Evolutionary conservation across 2,888 invertebrate species (phyloP).

Genomic region (Diadromus collaris): DNA sequence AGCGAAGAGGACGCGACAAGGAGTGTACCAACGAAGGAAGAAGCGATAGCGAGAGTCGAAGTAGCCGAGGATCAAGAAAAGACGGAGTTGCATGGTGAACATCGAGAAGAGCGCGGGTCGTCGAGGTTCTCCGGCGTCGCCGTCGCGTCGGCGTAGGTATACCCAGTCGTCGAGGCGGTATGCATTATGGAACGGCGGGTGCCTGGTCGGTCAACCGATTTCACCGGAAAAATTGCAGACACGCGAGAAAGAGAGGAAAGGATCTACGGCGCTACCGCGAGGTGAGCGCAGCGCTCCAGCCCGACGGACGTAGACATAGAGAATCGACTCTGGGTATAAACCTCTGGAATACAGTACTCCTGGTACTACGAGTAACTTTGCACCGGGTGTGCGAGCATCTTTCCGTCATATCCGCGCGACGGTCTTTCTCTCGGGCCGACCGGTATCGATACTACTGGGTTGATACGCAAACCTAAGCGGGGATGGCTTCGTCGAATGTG

Average conservation of each 20-base stretch:
- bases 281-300: conserved; percentile 56
- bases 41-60: conserved; percentile 20
- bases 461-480: neutral
- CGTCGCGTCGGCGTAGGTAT: conserved; percentile 48
- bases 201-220: conserved; percentile 67
- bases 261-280: conserved; percentile 64
- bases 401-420: conserved; percentile 10
- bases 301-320: conserved; percentile 59
- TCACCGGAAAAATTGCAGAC: conserved; percentile 75
- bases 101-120: conserved; percentile 12
- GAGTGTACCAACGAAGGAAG: conserved; percentile 13
- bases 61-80: conserved; percentile 45
- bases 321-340: conserved; percentile 4
- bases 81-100: conserved; percentile 34
- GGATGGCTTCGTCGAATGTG: conserved; percentile 12
- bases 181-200: conserved; percentile 76
- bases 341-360: neutral
- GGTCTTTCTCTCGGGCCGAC: neutral
- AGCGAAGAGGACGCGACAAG: conserved; percentile 6
- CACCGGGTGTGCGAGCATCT: conserved; percentile 48
- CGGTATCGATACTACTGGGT: neutral
- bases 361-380: conserved; percentile 44
- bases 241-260: conserved; percentile 66
- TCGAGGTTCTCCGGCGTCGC: conserved; percentile 40
- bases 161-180: conserved; percentile 60